Conservation (phyloP, 2,113 vertebrate species). For the Accipiter cooperii region DNA sequence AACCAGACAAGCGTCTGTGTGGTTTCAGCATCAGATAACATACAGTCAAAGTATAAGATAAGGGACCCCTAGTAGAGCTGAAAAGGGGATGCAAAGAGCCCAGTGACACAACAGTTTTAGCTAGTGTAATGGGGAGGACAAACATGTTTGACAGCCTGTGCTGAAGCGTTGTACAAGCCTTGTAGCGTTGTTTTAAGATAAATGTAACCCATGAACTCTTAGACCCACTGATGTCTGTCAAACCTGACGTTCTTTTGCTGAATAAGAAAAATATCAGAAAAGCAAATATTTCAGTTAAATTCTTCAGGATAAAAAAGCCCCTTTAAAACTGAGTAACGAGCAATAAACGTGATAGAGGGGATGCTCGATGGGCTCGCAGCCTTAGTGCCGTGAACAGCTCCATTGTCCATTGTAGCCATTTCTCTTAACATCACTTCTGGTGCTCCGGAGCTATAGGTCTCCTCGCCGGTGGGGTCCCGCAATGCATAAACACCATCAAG, state of each 20-base stretch:
- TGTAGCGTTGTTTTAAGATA: background rate
- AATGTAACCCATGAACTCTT: background rate
- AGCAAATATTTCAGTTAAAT: constrained; percentile 2
- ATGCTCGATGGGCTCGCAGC: background rate
- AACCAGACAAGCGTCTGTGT: background rate
- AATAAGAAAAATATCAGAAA: background rate
- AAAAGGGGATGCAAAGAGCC: background rate
- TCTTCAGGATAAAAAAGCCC: background rate
- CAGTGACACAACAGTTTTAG: background rate
- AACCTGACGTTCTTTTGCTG: background rate
- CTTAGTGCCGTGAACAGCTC: background rate
- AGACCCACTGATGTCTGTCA: background rate
- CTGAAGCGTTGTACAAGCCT: background rate
- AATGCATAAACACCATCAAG: constrained; percentile 42
- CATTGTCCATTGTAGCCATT: constrained; percentile 37
- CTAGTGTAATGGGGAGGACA: background rate
- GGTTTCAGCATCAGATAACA: background rate
- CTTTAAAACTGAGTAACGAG: constrained; percentile 16
- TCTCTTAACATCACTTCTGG: background rate
- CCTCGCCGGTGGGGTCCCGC: background rate
- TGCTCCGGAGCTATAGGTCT: background rate
- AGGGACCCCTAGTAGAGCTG: background rate
- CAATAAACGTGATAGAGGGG: background rate
- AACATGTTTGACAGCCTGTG: background rate
- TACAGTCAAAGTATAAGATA: background rate